Evolutionary conservation across 1,140 invertebrate genomes (phyloP), one percentile per base, ranked within the genome.

Genomic region (Panagrolaimus sp.): DNA sequence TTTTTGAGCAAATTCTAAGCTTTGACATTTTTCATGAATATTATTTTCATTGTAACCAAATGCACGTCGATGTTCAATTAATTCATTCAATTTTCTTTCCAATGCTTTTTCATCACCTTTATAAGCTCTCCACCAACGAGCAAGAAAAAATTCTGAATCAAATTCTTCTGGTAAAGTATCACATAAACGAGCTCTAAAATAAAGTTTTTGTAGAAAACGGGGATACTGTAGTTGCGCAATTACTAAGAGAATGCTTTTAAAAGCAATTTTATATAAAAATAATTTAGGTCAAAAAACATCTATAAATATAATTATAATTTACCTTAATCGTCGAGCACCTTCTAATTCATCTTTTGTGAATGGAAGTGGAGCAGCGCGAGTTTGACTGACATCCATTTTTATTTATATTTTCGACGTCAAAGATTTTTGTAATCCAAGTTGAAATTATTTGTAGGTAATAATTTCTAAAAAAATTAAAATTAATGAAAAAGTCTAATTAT

Each of bases 61-160:
- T 7, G 68, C 68, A 38, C 57, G 25, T 9, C 72, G 43, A 47
- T 74, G 72, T 9, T 31, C 68, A 23, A 75, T 72, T 16, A 76
- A 38, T 42, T 74, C 73, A 14, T 51, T 38, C 31, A 74, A 44
- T 25, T 69, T 71, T 9, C 31, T 11, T 16, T 68, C 64, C 13
- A 76, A 38, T 8, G n/a, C 48, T n/a, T 63, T 57, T 44, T 67
- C 44, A 61, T 74, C 72, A 23, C 61, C 70, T 42, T 72, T 72
- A 31, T 72, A 72, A 13, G 64, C 47, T 23, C 72, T 51, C 27
- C 48, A 57, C 72, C 72, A 74, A n/a, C 72, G 45, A 16, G 45
- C 72, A 13, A 74, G n/a, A 45, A 70, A 74, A 31, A 71, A 74
- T 16, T 74, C 72, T 9, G 72, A 64, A 20, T 74, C 48, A 23